Evolutionary conservation across 2,888 invertebrate genomes (phyloP).

Genomic region (Chrysodeixis includens): DNA sequence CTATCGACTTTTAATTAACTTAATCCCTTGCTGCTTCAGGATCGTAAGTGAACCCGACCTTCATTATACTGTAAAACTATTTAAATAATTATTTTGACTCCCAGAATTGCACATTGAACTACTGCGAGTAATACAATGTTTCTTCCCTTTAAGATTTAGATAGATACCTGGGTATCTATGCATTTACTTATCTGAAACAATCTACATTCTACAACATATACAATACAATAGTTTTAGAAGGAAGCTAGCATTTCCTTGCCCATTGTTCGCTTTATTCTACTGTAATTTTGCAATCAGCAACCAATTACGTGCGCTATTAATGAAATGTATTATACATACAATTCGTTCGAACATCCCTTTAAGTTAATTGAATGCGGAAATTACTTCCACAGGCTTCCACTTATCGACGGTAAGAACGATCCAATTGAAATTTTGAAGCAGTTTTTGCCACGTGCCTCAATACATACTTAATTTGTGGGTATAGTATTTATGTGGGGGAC

Average conservation of each 20-base stretch:
- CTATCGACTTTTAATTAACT: not conserved
- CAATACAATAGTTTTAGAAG: conserved; percentile 44
- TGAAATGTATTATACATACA: conserved; percentile 25
- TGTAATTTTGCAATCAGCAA: conserved; percentile 35
- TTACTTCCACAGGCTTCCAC: conserved; percentile 11
- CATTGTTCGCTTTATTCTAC: conserved; percentile 40
- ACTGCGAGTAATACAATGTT: not conserved
- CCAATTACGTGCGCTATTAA: conserved; percentile 32
- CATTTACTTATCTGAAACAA: conserved; percentile 34
- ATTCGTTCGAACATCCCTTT: conserved; percentile 20
- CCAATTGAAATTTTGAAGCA: conserved; percentile 53
- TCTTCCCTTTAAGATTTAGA: not conserved
- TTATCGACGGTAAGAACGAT: not conserved
- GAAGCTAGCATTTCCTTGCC: conserved; percentile 40
- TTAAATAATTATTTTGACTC: no score
- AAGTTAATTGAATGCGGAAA: conserved; percentile 43
- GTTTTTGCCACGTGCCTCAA: conserved; percentile 40
- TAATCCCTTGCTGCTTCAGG: no score
- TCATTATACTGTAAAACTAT: not conserved
- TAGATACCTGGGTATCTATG: conserved; percentile 13
- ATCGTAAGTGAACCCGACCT: not conserved
- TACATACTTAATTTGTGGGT: conserved; percentile 25
- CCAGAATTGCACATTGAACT: no score
- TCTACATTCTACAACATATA: conserved; percentile 10
- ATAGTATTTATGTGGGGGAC: conserved; percentile 46